Conservation (phyloP, 2,797 vertebrate genomes). For the Vireo griseus region DNA sequence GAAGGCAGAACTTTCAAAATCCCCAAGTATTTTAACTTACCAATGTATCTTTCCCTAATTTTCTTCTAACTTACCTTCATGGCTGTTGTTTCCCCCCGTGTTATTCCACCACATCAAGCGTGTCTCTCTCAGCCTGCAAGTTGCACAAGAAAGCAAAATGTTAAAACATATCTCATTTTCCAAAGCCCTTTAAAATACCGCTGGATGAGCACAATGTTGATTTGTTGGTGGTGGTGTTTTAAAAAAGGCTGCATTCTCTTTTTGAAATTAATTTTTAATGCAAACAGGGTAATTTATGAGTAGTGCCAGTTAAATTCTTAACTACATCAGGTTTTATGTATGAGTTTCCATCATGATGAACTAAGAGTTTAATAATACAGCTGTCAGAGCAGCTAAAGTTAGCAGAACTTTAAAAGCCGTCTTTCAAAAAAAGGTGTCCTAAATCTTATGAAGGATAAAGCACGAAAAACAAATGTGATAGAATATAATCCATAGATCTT, state of each 20-base stretch:
- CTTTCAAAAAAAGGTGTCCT: neutral
- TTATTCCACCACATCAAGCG: neutral
- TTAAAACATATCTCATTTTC: neutral
- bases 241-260: neutral
- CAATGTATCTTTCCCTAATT: neutral
- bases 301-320: neutral
- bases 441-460: neutral
- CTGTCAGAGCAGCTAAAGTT: conserved; percentile 26
- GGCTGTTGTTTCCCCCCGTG: neutral
- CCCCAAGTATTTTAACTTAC: neutral
- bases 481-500: neutral
- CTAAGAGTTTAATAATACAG: conserved; percentile 31
- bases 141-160: neutral
- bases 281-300: neutral
- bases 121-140: neutral
- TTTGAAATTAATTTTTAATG: conserved; percentile 22
- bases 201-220: neutral
- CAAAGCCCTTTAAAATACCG: neutral
- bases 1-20: neutral
- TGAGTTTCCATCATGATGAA: neutral
- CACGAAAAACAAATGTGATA: neutral
- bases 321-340: conserved; percentile 4
- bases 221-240: neutral
- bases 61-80: neutral
- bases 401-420: neutral